Evolutionary conservation across 2,797 vertebrate genomes (phyloP), one percentile per base, ranked within the genome.

Genomic region (Falco columbarius): DNA sequence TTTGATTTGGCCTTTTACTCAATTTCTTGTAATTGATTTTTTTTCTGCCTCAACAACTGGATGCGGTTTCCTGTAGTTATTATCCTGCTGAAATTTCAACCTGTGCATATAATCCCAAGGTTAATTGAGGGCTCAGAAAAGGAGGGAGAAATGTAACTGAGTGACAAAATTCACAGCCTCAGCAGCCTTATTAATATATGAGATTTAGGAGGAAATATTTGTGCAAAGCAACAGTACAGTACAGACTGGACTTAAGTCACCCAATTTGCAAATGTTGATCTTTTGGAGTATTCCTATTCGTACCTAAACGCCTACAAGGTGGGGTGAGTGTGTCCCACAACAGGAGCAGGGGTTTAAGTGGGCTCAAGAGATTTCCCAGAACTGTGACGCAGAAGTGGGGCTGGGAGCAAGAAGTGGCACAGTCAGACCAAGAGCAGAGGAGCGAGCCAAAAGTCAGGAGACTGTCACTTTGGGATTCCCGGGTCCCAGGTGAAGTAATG

Each of bases 1-100:
- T 96, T 91, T 96, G 30, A 91, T 86, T 95, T 91, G 54, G 42
- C 49, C 40, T 80, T 92, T 94, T 29, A 82, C 80, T 76, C n/a
- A 58, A 56, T 61, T 51, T 77, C 26, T 67, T 49, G 8, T 83
- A 93, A 96, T 86, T 89, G 29, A 59, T 84, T 95, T 58, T 26
- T 29, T 36, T 13, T 2, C 6, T 19, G n/a, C 22, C 9, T 32
- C 47, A 40, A 73, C 32, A 85, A 54, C 8, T 51, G 70, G 34
- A 75, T 76, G 67, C 38, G 62, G 54, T 68, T 92, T 89, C 65
- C 73, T 63, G 24, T 29, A 77, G 73, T 93, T 52, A 81, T 68
- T 73, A 51, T 77, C 61, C 67, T 80, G 24, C 20, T 86, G 73
- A 95, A 91, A 89, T 93, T 68, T 55, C 76, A 89, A 81, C 46